phyloP scores from a whole-genome alignment of 1,140 invertebrate genomes.

The Asbolus verrucosus region DNA sequence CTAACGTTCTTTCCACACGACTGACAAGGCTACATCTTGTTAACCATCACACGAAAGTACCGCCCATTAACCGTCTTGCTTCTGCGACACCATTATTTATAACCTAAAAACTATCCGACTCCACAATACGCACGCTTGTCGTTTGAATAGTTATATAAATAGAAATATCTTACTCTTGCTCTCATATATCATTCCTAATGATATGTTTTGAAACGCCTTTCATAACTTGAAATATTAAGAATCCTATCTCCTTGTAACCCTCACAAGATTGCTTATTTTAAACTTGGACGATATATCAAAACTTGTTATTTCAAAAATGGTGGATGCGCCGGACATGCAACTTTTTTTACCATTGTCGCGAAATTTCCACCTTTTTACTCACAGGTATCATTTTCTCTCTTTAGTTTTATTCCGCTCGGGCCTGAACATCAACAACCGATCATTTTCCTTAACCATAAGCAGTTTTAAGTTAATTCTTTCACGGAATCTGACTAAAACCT shows the following conservation, averaged over 20 bases:
- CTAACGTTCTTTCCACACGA: not conserved
- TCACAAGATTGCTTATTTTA: slow-evolving; percentile 43
- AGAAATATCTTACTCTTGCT: slow-evolving; percentile 50
- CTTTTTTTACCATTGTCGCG: too few species aligned
- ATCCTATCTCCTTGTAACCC: slow-evolving; percentile 25
- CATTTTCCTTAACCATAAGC: too few species aligned
- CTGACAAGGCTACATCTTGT: slow-evolving; percentile 25
- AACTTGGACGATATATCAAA: slow-evolving; percentile 41
- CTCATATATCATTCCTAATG: slow-evolving; percentile 53
- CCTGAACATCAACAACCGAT: too few species aligned
- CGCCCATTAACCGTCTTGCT: slow-evolving; percentile 15
- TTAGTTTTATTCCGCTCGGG: too few species aligned
- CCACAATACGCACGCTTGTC: slow-evolving; percentile 21
- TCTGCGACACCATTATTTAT: slow-evolving; percentile 18
- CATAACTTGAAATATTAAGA: slow-evolving; percentile 50
- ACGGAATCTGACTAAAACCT: too few species aligned
- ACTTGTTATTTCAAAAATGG: slow-evolving; percentile 29
- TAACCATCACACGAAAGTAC: slow-evolving; percentile 10
- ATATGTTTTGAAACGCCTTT: slow-evolving; percentile 44
- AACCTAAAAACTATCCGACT: slow-evolving; percentile 17
- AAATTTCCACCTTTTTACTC: not conserved
- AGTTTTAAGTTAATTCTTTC: too few species aligned
- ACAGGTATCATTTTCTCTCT: too few species aligned
- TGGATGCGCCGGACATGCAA: slow-evolving; percentile 6
- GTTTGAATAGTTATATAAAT: slow-evolving; percentile 50